Percentiles rank a stretch among this genome's conserved stretches.
phyloP scores from a whole-genome alignment of 2,797 vertebrate genomes.

The Oreochromis grahami region DNA sequence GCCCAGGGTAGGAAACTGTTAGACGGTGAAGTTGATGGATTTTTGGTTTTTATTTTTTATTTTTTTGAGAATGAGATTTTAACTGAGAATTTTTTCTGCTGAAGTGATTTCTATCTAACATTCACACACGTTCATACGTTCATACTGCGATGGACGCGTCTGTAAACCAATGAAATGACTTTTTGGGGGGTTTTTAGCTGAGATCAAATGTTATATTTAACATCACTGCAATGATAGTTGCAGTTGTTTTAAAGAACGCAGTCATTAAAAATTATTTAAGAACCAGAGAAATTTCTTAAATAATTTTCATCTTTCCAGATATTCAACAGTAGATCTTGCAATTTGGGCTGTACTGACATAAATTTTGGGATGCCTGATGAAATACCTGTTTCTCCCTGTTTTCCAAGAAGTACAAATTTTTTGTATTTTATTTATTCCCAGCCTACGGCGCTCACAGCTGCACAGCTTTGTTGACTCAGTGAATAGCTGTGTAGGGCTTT shows the following conservation, averaged over 20 bases:
- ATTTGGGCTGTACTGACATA: too few relatives aligned
- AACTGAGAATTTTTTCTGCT: background rate
- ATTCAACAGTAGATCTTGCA: background rate
- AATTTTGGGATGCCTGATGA: background rate
- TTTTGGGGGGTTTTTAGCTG: background rate
- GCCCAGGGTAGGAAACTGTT: too few relatives aligned
- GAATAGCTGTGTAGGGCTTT: background rate
- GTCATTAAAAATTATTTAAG: background rate
- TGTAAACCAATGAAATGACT: background rate
- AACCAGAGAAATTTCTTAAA: background rate
- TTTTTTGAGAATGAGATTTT: background rate
- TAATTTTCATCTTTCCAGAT: background rate
- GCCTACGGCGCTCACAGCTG: background rate
- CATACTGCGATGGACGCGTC: accelerated
- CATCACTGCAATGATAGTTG: background rate
- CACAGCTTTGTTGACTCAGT: background rate
- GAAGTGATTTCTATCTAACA: background rate
- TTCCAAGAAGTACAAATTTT: background rate
- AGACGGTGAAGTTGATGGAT: too few relatives aligned
- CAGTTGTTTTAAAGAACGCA: background rate
- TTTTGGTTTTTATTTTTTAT: background rate
- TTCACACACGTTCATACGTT: background rate
- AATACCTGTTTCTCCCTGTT: background rate
- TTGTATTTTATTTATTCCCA: background rate
- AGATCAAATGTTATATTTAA: background rate